A percentile compares a stretch with the other conserved stretches of the same genome.
Evolutionary conservation across 2,113 vertebrate genomes (phyloP).

Genomic region (Upupa epops): DNA sequence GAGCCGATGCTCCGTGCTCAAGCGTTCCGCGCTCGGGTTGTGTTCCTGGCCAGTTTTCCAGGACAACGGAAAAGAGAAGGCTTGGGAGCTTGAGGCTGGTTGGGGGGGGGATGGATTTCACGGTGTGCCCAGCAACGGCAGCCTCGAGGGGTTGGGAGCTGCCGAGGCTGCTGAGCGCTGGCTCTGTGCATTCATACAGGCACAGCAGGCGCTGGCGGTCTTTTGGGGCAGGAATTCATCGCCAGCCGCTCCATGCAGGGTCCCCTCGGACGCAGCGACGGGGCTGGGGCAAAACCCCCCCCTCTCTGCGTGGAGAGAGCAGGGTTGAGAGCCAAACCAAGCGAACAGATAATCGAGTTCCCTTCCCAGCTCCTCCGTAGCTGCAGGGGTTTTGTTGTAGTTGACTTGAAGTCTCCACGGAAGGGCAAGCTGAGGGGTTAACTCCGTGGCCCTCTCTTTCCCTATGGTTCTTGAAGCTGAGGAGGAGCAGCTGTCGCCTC

Average conservation of each 20-base stretch:
- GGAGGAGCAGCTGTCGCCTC: conserved; percentile 33
- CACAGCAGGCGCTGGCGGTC: conserved; percentile 63
- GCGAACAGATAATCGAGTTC: background rate
- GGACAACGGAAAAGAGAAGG: conserved; percentile 29
- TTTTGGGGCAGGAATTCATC: conserved; percentile 35
- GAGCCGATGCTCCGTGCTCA: background rate
- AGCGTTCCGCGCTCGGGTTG: conserved; percentile 15
- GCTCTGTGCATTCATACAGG: conserved; percentile 61
- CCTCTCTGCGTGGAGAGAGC: background rate
- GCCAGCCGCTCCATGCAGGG: conserved; percentile 42
- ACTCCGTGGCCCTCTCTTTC: background rate
- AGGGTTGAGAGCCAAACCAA: background rate
- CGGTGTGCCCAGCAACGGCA: conserved; percentile 62
- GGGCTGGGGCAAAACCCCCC: conserved; percentile 12
- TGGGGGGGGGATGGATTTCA: conserved; percentile 51
- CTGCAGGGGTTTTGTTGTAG: background rate
- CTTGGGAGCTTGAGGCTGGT: conserved; percentile 28
- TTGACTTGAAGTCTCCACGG: conserved; percentile 27
- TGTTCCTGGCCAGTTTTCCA: conserved; percentile 10
- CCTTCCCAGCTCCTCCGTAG: conserved; percentile 18
- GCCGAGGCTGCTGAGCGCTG: conserved; percentile 60
- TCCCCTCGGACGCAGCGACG: background rate
- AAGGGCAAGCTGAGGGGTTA: conserved; percentile 14
- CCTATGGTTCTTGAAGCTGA: background rate
- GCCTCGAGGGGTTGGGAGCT: conserved; percentile 65